Evolutionary conservation across 2,797 vertebrate species (phyloP).

Genomic region (Dendrocincla tyrannina): DNA sequence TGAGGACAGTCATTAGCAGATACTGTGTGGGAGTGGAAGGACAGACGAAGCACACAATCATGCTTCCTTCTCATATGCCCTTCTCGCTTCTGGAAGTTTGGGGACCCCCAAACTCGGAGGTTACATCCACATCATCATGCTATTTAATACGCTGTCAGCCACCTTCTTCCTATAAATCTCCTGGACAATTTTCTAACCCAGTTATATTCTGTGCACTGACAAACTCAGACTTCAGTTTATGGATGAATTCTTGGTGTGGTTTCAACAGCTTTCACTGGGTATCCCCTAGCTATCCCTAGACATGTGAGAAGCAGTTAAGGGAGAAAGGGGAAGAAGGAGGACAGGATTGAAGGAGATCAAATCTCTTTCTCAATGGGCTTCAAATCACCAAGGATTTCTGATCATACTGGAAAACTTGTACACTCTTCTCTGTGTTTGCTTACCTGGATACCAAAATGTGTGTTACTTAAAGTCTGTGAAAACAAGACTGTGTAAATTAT

Average conservation of each 20-base stretch:
- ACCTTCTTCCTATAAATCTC: background rate
- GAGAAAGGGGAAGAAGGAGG: background rate
- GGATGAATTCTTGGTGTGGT: background rate
- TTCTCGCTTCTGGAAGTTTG: background rate
- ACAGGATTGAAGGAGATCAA: background rate
- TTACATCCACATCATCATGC: background rate
- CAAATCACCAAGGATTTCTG: background rate
- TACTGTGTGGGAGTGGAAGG: background rate
- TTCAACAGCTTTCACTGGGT: background rate
- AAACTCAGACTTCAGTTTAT: background rate
- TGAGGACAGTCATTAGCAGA: background rate
- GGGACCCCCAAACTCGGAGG: background rate
- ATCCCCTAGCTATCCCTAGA: background rate
- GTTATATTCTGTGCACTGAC: background rate
- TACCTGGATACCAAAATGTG: background rate
- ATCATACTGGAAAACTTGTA: background rate
- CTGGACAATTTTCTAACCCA: background rate
- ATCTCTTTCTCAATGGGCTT: background rate
- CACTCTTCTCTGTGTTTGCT: background rate
- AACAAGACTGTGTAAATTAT: background rate
- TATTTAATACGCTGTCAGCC: background rate
- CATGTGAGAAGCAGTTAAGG: background rate
- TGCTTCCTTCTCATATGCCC: background rate
- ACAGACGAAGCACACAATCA: background rate
- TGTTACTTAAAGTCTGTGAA: background rate